Evolutionary conservation across 2,888 invertebrate species (phyloP).

Genomic region (Candidula unifasciata): DNA sequence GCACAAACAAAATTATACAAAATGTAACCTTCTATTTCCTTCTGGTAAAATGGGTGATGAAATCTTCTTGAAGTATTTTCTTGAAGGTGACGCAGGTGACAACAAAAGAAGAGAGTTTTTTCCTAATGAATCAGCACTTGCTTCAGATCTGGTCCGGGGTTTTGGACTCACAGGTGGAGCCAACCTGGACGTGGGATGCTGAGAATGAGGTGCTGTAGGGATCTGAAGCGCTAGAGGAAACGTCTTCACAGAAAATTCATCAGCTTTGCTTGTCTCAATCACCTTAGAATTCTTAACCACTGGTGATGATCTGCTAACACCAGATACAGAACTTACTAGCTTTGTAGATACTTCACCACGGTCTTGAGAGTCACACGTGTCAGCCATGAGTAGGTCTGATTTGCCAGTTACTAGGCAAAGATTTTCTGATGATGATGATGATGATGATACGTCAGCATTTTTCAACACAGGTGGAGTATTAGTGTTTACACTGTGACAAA

Average conservation of each 20-base stretch:
- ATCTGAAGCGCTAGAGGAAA: not conserved
- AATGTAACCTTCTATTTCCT: slow-evolving; percentile 18
- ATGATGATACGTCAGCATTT: slow-evolving; percentile 2
- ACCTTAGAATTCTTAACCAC: not conserved
- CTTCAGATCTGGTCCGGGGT: slow-evolving; percentile 26
- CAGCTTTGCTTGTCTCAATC: not conserved
- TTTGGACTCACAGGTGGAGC: slow-evolving; percentile 16
- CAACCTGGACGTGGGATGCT: not conserved
- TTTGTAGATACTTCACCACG: not conserved
- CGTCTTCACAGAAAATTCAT: not conserved
- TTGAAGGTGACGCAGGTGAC: slow-evolving; percentile 18
- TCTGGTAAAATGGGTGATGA: not conserved
- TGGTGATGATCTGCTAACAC: not conserved
- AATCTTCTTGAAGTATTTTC: slow-evolving; percentile 28
- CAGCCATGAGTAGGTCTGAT: not conserved
- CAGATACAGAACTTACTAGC: not conserved
- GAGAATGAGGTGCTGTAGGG: not conserved
- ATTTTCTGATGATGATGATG: not conserved
- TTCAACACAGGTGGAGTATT: slow-evolving; percentile 11
- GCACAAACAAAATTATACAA: too few relatives aligned
- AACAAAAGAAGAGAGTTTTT: not conserved
- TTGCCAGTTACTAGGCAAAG: not conserved
- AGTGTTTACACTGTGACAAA: not conserved
- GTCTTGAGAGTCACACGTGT: not conserved
- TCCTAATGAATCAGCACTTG: slow-evolving; percentile 3